Evolutionary conservation across 2,113 vertebrate genomes (phyloP), one percentile per base, ranked within the genome.

Genomic region (Tiliqua scincoides): DNA sequence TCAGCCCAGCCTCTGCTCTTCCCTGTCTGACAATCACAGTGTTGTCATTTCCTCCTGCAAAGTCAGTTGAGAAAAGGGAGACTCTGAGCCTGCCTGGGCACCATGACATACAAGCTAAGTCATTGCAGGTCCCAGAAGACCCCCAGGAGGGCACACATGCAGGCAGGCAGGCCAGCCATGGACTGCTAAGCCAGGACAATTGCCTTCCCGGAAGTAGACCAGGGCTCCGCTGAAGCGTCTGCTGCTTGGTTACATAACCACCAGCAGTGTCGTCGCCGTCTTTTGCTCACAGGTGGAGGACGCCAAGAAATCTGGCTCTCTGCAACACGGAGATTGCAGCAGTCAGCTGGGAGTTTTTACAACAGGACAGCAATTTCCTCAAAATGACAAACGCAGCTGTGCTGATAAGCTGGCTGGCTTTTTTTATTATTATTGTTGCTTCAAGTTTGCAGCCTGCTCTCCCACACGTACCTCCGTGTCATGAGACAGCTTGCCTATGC

Each of bases 1-100:
- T 92, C 93, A 0, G 7, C 84, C 89, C 90, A 91, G 90, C 78
- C 92, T 90, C 92, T 92, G 93, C 91, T 94, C 94, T 96, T 97
- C 96, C 96, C 96, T 95, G 95, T 95, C 96, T 96, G 91, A 96
- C 91, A 93, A 92, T 11, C 18, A 4, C n/a, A 82, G 91, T 97
- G 95, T 96, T 92, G 94, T 95, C 93, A 96, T 93, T 96, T 96
- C 96, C 96, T 95, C 88, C 93, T 95, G 91, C 89, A 88, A 67
- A 35, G 87, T 91, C 89, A 85, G 84, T 92, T 94, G 89, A 93
- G 81, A 90, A 91, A 91, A 91, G 35, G 0, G 0, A 75, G 87
- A 93, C 87, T 87, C 93, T 79, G 92, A 90, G 83, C 72, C 48
- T 91, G 83, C 91, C 63, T 76, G 76, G 86, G 25, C 62, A 1